phyloP scores from a whole-genome alignment of 1,140 invertebrate genomes.

The Aphelenchoides fujianensis region DNA sequence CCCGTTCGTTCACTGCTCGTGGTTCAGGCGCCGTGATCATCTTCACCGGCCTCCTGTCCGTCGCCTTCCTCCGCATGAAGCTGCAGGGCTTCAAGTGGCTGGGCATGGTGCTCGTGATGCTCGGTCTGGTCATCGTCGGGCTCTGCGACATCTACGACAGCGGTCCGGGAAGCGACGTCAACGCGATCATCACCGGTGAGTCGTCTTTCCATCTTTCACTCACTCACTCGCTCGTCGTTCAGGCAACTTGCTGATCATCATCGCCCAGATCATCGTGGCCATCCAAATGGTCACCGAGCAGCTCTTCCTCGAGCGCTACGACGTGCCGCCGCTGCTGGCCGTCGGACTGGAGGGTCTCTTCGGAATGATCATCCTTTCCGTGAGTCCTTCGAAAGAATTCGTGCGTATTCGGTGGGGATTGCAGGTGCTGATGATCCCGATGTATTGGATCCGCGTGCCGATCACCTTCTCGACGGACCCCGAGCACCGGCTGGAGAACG shows the following conservation, averaged over 20 bases:
- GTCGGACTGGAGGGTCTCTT: slow-evolving; percentile 83
- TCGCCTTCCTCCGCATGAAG: slow-evolving; percentile 76
- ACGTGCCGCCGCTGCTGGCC: slow-evolving; percentile 76
- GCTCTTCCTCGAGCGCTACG: slow-evolving; percentile 76
- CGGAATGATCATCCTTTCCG: slow-evolving; percentile 40
- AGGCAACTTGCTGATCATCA: slow-evolving; percentile 85
- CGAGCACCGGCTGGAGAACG: slow-evolving; percentile 43
- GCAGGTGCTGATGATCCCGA: slow-evolving; percentile 40
- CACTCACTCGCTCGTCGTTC: slow-evolving; percentile 45
- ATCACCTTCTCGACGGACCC: slow-evolving; percentile 46
- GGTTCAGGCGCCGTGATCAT: slow-evolving; percentile 79
- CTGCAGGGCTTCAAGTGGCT: slow-evolving; percentile 72
- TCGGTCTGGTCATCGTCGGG: slow-evolving; percentile 79
- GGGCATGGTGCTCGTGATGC: slow-evolving; percentile 77
- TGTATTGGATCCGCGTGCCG: slow-evolving; percentile 53
- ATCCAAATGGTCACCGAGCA: slow-evolving; percentile 91
- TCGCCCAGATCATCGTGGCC: slow-evolving; percentile 77
- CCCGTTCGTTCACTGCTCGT: slow-evolving; percentile 20
- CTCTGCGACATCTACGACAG: slow-evolving; percentile 71
- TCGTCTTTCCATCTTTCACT: neutral
- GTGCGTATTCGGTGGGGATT: neutral
- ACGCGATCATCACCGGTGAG: slow-evolving; percentile 75
- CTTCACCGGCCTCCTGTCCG: slow-evolving; percentile 84
- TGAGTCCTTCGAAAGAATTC: neutral
- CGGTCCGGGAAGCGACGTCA: slow-evolving; percentile 68